Evolutionary conservation across 2,113 vertebrate genomes (phyloP), one percentile per base, ranked within the genome.

Genomic region (Cacatua alba): DNA sequence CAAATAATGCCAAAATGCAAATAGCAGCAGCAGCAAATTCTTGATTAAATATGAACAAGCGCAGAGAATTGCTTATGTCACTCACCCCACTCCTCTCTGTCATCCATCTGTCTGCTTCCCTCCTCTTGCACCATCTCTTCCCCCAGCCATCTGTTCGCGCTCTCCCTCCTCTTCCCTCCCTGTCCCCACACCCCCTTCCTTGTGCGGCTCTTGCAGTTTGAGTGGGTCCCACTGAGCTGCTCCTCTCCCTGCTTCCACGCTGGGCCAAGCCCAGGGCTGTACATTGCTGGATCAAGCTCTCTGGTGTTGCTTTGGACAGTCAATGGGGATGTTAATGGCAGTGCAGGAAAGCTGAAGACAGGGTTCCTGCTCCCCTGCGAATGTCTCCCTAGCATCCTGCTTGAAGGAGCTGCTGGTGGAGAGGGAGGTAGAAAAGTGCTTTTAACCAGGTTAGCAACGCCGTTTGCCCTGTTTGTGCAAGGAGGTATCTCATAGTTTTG

Each of bases 21-120:
- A 95, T 43, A 91, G 62, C 1, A 0, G 60, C 76, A 71, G 81
- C 74, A 91, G 86, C 81, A 82, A 96, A 65, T 85, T 95, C 94
- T 95, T 95, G 94, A 87, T 96, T 95, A 97, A 95, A 95, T 81
- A 82, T 44, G 94, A 97, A 94, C 93, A 84, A 95, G 91, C 35
- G 1, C 70, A 55, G 94, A 84, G 93, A 91, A 96, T 82, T 79
- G 89, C 83, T 94, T 60, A 57, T 95, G 86, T 91, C 89, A 82
- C 89, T 95, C 94, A 89, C 91, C 93, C 91, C 57, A 12, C 89
- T 97, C 81, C 70, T 95, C 94, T 94, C 91, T 76, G 89, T 87
- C 94, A 86, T 95, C 96, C 91, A 95, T 95, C 93, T 95, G 94
- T 44, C 91, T 82, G 92, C 89, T 81, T 74, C 93, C 62, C 93